Percentiles rank a stretch among this genome's conserved stretches.
phyloP scores from a whole-genome alignment of 2,113 vertebrate species.

The Microcebus ravelobensis region DNA sequence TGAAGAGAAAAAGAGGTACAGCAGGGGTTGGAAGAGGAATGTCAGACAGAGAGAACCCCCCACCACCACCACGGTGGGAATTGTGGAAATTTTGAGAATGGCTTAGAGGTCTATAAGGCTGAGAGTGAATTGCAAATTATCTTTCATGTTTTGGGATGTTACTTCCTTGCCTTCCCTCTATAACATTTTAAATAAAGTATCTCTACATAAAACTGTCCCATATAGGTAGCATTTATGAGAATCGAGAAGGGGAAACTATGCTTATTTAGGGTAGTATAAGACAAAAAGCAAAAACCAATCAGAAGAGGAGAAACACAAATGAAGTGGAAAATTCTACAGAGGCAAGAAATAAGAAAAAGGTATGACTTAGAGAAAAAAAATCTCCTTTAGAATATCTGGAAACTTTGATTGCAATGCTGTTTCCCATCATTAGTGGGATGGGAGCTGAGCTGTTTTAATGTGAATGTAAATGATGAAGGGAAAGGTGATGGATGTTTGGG shows the following conservation, averaged over 20 bases:
- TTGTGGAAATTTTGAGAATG: no score
- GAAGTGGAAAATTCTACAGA: not conserved
- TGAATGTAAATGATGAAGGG: not conserved
- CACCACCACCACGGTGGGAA: no score
- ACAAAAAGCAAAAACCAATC: not conserved
- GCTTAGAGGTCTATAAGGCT: not conserved
- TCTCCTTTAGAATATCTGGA: not conserved
- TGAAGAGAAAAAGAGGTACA: not conserved
- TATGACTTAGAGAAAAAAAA: not conserved
- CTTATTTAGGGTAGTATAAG: not conserved
- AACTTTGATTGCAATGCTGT: not conserved
- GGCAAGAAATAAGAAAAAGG: not conserved
- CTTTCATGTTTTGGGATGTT: not conserved
- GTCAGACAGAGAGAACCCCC: not conserved
- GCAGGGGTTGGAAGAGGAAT: not conserved
- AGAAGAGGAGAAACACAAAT: not conserved
- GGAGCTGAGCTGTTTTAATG: not conserved
- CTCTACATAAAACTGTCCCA: not conserved
- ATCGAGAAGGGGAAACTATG: not conserved
- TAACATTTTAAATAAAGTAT: not conserved
- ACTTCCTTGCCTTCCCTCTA: not conserved
- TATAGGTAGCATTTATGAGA: not conserved
- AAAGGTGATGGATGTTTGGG: not conserved
- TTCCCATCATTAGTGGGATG: not conserved
- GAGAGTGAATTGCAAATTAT: not conserved